A percentile compares a stretch with the other conserved stretches of the same genome.
phyloP scores from a whole-genome alignment of 1,140 invertebrate species.

The Neuroterus valhalla region DNA sequence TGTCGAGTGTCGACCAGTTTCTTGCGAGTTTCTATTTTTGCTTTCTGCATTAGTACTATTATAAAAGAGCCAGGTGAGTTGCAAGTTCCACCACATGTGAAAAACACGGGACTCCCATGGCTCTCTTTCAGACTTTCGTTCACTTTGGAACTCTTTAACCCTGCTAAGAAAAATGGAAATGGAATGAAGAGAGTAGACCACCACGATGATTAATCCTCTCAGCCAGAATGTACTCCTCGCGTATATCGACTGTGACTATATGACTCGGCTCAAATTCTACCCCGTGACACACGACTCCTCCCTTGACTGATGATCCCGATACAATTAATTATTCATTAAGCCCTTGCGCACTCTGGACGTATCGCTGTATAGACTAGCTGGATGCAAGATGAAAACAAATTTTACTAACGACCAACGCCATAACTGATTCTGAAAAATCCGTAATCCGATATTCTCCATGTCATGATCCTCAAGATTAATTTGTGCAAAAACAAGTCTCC shows the following conservation, averaged over 20 bases:
- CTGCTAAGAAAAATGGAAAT: constrained; percentile 52
- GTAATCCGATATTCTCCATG: neutral
- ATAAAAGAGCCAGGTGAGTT: neutral
- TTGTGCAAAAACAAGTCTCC: neutral
- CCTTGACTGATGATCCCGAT: constrained; percentile 55
- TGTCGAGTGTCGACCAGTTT: neutral
- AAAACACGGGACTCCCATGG: neutral
- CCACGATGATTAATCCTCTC: constrained; percentile 52
- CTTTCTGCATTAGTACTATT: neutral
- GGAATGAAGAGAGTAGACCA: constrained; percentile 48
- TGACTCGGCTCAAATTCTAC: constrained; percentile 55
- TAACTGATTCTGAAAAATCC: neutral
- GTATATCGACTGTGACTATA: constrained; percentile 48
- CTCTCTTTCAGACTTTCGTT: neutral
- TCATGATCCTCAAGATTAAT: neutral
- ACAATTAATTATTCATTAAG: constrained; percentile 60
- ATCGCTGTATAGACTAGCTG: constrained; percentile 32
- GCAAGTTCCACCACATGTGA: neutral
- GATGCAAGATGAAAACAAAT: constrained; percentile 12
- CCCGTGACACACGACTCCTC: constrained; percentile 53
- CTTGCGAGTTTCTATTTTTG: neutral
- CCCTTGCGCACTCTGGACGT: constrained; percentile 48
- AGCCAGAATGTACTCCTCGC: constrained; percentile 46
- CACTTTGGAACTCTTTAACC: neutral
- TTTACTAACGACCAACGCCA: constrained; percentile 3